Percentiles rank a stretch among this genome's conserved stretches.
Evolutionary conservation across 1,140 invertebrate genomes (phyloP).

Genomic region (Nomia melanderi): DNA sequence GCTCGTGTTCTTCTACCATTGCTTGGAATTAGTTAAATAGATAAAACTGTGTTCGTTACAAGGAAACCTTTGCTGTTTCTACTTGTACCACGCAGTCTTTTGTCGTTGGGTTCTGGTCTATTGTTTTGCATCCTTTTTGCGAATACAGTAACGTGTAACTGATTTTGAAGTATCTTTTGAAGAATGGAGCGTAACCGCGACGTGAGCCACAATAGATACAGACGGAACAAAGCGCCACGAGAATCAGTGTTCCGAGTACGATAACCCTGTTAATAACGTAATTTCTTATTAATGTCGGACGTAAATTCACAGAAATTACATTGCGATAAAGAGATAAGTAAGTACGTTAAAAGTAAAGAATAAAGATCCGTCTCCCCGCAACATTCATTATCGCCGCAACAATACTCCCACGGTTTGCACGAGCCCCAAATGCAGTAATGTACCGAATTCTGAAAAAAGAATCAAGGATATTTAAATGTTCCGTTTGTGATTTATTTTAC

Average conservation of each 20-base stretch:
- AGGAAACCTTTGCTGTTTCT: neutral
- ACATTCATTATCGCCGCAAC: constrained; percentile 55
- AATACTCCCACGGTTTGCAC: constrained; percentile 37
- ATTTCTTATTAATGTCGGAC: constrained; percentile 6
- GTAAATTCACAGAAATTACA: neutral
- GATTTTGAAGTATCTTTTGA: constrained; percentile 14
- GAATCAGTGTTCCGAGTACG: neutral
- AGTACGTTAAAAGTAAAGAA: constrained; percentile 32
- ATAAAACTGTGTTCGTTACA: neutral
- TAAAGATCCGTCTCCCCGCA: constrained; percentile 33
- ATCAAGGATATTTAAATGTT: neutral
- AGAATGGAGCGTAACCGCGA: neutral
- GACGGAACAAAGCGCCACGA: neutral
- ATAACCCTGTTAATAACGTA: neutral
- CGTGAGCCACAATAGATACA: constrained; percentile 8
- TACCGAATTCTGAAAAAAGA: constrained; percentile 32
- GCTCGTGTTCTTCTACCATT: neutral
- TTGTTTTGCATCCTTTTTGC: neutral
- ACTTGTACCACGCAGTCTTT: constrained; percentile 2
- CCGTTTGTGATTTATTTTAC: neutral
- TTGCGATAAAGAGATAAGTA: neutral
- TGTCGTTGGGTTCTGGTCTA: neutral
- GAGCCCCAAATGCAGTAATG: constrained; percentile 54
- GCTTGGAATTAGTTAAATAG: neutral
- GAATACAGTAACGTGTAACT: constrained; percentile 10